Conservation (phyloP, 2,888 invertebrate genomes). For the Ornithoptera alexandrae region DNA sequence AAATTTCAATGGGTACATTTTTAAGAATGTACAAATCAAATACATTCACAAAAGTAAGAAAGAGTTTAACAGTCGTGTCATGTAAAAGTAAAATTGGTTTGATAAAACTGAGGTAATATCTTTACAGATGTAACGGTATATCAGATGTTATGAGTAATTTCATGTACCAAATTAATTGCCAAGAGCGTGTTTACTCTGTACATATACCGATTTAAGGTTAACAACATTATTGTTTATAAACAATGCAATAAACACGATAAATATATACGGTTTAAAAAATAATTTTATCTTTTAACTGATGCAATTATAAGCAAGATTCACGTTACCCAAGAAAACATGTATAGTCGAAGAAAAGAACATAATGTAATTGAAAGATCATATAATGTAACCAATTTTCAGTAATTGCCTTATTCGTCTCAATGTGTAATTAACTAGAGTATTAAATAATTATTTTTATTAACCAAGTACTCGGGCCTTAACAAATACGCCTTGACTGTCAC, state of each 20-base stretch:
- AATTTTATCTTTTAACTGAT: conserved; percentile 1
- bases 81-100: neutral
- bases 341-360: neutral
- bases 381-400: neutral
- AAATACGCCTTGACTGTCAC: too few species aligned
- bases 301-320: neutral
- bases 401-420: neutral
- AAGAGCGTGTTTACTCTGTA: neutral
- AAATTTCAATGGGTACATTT: too few species aligned
- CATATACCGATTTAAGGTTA: neutral
- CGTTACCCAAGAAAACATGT: neutral
- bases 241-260: neutral
- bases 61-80: too few species aligned
- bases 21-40: too few species aligned
- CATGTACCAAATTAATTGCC: neutral
- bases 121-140: too few species aligned
- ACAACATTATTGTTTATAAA: neutral
- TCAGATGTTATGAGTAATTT: neutral
- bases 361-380: neutral
- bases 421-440: too few species aligned
- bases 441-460: too few species aligned
- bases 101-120: neutral
- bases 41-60: too few species aligned
- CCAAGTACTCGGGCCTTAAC: too few species aligned
- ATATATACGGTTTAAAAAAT: neutral